Percentiles rank a stretch among this genome's conserved stretches.
These are phyloP conservation scores for Proisotoma minuta DNA, from an alignment of 2,888 invertebrate genomes.

Conservation along the genomic window DNA sequence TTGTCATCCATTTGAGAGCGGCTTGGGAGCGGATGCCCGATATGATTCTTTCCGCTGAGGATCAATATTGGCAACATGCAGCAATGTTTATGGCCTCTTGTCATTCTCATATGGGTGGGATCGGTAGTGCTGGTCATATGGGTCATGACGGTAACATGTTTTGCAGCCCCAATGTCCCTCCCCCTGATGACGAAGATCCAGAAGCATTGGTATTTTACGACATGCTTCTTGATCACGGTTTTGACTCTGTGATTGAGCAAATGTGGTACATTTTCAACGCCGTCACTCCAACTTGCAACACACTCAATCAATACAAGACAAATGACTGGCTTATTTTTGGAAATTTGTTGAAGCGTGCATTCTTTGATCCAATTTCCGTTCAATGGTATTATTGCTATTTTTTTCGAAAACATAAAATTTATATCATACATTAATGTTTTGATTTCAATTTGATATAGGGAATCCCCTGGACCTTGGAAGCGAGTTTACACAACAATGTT, in stretches of 20 bases:
- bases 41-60: background rate
- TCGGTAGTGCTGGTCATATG: too few species aligned
- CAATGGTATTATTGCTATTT: constrained; percentile 2
- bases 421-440: background rate
- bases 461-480: background rate
- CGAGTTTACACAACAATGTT: background rate
- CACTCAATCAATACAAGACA: background rate
- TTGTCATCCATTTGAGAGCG: background rate
- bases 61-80: constrained; percentile 1
- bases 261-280: background rate
- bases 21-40: background rate
- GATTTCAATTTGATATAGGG: background rate
- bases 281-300: background rate
- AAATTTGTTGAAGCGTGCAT: background rate
- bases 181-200: background rate
- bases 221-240: background rate
- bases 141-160: too few species aligned
- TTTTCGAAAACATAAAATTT: background rate
- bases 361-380: background rate
- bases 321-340: background rate
- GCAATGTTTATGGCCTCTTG: background rate
- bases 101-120: background rate
- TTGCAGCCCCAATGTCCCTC: background rate
- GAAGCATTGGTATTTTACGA: background rate
- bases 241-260: constrained; percentile 3